Percentiles rank a stretch among this genome's conserved stretches.
These are phyloP conservation scores for Panagrolaimus sp. DNA, from an alignment of 1,140 invertebrate species.

Conservation along the genomic window DNA sequence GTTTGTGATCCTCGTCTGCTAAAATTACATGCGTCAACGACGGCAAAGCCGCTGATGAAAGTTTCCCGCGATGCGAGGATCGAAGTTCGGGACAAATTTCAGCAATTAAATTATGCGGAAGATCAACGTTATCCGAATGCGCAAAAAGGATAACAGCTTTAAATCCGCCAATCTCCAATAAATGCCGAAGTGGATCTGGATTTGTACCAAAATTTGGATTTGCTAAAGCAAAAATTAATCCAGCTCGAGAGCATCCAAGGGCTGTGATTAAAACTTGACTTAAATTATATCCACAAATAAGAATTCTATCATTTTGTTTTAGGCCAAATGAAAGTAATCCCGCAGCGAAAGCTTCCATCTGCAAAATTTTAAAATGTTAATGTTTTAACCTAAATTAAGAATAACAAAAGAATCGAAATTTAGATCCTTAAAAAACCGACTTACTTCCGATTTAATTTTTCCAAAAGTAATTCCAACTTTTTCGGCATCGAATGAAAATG, in stretches of 20 bases:
- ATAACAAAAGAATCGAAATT: constrained; percentile 16
- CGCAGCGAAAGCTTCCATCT: constrained; percentile 56
- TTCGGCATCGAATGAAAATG: constrained; percentile 55
- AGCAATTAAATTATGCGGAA: constrained; percentile 40
- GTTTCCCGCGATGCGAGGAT: constrained; percentile 26
- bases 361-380: constrained; percentile 8
- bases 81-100: constrained; percentile 48
- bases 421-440: constrained; percentile 23
- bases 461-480: constrained; percentile 32
- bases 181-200: constrained; percentile 37
- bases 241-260: constrained; percentile 48
- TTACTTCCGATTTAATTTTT: constrained; percentile 37
- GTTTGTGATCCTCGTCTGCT: constrained; percentile 56
- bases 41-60: constrained; percentile 41
- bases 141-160: constrained; percentile 47
- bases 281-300: constrained; percentile 51
- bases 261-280: constrained; percentile 46
- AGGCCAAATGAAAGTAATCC: constrained; percentile 49
- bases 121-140: constrained; percentile 32
- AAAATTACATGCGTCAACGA: constrained; percentile 53
- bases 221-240: constrained; percentile 50
- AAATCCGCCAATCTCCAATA: constrained; percentile 45
- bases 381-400: no score
- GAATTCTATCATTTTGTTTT: constrained; percentile 45
- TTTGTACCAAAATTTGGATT: constrained; percentile 51